Conservation (phyloP, 2,797 vertebrate species). For the Coilia nasus region DNA sequence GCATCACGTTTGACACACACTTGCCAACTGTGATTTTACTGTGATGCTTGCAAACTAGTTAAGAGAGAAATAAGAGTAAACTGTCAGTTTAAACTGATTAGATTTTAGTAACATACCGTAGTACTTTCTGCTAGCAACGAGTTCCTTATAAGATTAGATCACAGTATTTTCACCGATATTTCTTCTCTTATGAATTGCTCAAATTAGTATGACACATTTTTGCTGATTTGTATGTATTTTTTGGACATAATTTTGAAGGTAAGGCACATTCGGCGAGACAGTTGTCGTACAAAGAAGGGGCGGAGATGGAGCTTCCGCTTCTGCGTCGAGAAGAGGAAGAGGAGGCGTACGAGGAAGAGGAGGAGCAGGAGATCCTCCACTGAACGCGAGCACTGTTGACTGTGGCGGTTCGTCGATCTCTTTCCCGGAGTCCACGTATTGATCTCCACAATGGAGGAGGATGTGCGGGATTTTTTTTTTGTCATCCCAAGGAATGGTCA, state of each 20-base stretch:
- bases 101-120: neutral
- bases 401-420: neutral
- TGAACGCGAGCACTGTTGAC: slow-evolving; percentile 40
- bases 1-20: neutral
- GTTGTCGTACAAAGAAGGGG: slow-evolving; percentile 65
- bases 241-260: slow-evolving; percentile 48
- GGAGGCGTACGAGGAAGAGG: slow-evolving; percentile 61
- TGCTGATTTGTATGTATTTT: neutral
- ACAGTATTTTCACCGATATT: too few relatives aligned
- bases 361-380: slow-evolving; percentile 69
- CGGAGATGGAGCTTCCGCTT: slow-evolving; percentile 83
- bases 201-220: neutral
- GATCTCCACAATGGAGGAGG: slow-evolving; percentile 16
- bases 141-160: too few relatives aligned
- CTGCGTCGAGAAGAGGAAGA: slow-evolving; percentile 66
- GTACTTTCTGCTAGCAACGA: too few relatives aligned
- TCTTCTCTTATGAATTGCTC: too few relatives aligned
- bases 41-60: neutral
- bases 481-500: neutral
- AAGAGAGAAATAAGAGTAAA: neutral
- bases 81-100: neutral
- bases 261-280: slow-evolving; percentile 64
- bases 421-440: neutral
- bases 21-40: neutral
- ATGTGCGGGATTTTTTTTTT: slow-evolving; percentile 12